phyloP scores from a whole-genome alignment of 2,113 vertebrate genomes.

The Pelecanoides urinatrix region DNA sequence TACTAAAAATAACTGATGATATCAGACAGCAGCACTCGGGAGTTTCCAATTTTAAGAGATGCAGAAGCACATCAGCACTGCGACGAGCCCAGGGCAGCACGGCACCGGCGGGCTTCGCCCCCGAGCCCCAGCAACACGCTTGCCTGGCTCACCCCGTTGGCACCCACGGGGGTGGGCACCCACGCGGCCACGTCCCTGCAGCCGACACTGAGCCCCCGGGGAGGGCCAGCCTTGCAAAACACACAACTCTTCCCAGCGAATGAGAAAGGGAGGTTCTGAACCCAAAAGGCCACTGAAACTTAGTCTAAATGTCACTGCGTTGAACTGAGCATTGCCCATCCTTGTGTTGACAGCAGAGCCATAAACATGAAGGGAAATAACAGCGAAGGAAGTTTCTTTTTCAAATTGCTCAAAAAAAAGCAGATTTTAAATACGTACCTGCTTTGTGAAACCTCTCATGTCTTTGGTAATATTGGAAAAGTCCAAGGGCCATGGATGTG shows the following conservation, averaged over 20 bases:
- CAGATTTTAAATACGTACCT: background rate
- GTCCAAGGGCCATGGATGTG: background rate
- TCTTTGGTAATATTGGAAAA: background rate
- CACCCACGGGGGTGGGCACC: rapidly evolving
- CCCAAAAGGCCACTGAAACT: background rate
- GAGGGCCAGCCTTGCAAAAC: background rate
- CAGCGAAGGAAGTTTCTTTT: background rate
- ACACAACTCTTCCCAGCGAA: rapidly evolving
- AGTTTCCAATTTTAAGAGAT: rapidly evolving
- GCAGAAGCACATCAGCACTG: background rate
- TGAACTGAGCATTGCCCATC: background rate
- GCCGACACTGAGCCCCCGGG: background rate
- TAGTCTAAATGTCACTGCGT: background rate
- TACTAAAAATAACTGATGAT: background rate
- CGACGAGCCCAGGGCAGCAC: background rate
- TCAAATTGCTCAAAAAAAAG: background rate
- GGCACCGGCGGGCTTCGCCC: rapidly evolving
- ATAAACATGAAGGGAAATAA: rapidly evolving
- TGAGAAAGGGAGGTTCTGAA: background rate
- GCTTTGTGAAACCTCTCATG: background rate
- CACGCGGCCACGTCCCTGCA: rapidly evolving
- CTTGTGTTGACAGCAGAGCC: background rate
- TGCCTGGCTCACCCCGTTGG: rapidly evolving
- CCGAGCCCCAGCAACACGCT: rapidly evolving
- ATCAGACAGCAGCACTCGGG: background rate